phyloP scores from a whole-genome alignment of 92 coral and sea anemone species.

The Pocillopora grandis region DNA sequence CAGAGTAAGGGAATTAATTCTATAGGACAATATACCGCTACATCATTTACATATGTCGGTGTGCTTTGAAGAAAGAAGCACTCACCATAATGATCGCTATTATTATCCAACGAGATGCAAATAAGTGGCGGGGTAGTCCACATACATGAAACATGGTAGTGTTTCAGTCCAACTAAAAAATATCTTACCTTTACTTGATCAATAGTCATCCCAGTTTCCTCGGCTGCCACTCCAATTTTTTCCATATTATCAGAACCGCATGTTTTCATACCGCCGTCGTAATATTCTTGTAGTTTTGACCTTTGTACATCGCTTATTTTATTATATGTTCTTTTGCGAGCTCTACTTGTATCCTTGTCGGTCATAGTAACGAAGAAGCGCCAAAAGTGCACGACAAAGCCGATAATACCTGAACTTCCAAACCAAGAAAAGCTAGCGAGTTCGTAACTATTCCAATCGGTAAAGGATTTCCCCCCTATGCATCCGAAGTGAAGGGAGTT shows the following conservation, averaged over 20 bases:
- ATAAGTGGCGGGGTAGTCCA: not conserved
- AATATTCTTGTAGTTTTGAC: slow-evolving; percentile 36
- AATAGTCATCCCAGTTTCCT: slow-evolving; percentile 55
- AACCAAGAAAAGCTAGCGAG: too few species aligned
- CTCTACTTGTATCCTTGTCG: too few species aligned
- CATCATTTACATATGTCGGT: not conserved
- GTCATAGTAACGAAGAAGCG: too few species aligned
- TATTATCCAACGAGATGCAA: not conserved
- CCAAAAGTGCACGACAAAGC: too few species aligned
- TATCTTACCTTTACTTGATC: slow-evolving; percentile 55
- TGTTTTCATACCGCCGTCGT: slow-evolving; percentile 50
- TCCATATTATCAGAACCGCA: slow-evolving; percentile 37
- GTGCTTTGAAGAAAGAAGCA: not conserved
- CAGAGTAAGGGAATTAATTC: not conserved
- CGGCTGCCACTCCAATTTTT: slow-evolving; percentile 43
- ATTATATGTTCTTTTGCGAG: too few species aligned
- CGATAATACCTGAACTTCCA: too few species aligned
- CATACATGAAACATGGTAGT: not conserved
- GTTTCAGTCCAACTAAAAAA: not conserved
- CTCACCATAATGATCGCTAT: not conserved
- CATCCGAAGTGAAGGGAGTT: too few species aligned
- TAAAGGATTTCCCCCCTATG: too few species aligned
- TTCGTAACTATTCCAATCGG: too few species aligned
- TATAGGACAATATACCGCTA: not conserved
- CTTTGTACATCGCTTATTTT: too few species aligned